Evolutionary conservation across 2,888 invertebrate genomes (phyloP).

Genomic region (Cheilosia vernalis): DNA sequence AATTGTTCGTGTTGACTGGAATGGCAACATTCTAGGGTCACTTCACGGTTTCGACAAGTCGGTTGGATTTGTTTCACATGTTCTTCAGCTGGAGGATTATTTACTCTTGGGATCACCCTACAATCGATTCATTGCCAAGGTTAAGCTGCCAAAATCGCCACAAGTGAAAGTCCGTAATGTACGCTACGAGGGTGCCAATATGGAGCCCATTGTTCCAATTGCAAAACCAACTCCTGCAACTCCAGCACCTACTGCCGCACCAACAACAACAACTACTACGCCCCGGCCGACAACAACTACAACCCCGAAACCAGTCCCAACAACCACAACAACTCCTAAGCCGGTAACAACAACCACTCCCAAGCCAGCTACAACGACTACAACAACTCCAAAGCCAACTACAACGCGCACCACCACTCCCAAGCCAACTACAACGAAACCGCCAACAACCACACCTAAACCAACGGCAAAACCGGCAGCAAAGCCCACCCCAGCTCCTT

Average conservation of each 20-base stretch:
- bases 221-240: conserved; percentile 74
- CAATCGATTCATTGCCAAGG: conserved; percentile 87
- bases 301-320: conserved; percentile 68
- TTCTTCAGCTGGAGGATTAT: conserved; percentile 86
- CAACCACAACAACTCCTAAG: conserved; percentile 66
- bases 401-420: conserved; percentile 76
- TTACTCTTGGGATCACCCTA: conserved; percentile 89
- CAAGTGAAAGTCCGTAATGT: conserved; percentile 81
- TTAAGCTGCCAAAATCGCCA: conserved; percentile 84
- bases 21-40: conserved; percentile 89
- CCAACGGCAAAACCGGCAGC: conserved; percentile 77
- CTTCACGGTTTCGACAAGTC: conserved; percentile 87
- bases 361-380: conserved; percentile 71
- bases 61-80: conserved; percentile 86
- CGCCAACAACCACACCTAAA: conserved; percentile 74
- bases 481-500: conserved; percentile 73
- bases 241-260: conserved; percentile 76
- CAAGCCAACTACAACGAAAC: conserved; percentile 76
- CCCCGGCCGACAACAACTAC: conserved; percentile 76
- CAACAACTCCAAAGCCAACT: conserved; percentile 76
- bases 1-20: conserved; percentile 88
- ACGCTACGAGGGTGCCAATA: conserved; percentile 80
- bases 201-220: conserved; percentile 78
- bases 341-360: conserved; percentile 70
- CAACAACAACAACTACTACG: conserved; percentile 76